Conservation (phyloP, 2,113 vertebrate species). For the Indicator maculatus region DNA sequence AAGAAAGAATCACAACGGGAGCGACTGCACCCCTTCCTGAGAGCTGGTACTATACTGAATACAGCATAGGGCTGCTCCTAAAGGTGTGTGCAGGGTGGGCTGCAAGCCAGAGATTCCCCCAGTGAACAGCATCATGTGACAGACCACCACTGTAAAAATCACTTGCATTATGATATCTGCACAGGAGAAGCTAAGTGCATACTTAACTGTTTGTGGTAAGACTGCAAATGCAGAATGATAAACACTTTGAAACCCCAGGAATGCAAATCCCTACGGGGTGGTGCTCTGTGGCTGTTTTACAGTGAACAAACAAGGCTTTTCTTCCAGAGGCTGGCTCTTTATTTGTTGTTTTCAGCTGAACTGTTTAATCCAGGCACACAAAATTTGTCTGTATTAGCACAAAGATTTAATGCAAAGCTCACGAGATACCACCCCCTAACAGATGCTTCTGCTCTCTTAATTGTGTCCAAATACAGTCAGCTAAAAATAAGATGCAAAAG, state of each 20-base stretch:
- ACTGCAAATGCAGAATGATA: not conserved
- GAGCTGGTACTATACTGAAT: not conserved
- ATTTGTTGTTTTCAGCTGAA: not conserved
- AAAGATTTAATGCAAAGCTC: not conserved
- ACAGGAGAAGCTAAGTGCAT: not conserved
- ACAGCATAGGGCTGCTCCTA: not conserved
- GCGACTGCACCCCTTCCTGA: rapidly evolving
- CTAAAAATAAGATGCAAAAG: not conserved
- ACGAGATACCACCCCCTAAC: not conserved
- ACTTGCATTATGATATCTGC: not conserved
- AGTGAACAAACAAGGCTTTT: not conserved
- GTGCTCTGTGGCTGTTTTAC: not conserved
- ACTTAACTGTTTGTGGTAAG: not conserved
- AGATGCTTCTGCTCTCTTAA: not conserved
- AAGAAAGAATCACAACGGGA: rapidly evolving
- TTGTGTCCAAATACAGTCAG: not conserved
- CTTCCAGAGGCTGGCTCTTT: not conserved
- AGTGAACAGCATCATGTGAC: not conserved
- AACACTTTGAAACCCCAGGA: not conserved
- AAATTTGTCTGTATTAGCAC: not conserved
- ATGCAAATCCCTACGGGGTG: conserved; percentile 12
- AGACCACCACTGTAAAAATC: not conserved
- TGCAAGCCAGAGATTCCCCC: not conserved
- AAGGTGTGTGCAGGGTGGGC: rapidly evolving
- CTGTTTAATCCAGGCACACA: not conserved